Evolutionary conservation across 2,113 vertebrate species (phyloP).

Genomic region (Baryphthengus martii): DNA sequence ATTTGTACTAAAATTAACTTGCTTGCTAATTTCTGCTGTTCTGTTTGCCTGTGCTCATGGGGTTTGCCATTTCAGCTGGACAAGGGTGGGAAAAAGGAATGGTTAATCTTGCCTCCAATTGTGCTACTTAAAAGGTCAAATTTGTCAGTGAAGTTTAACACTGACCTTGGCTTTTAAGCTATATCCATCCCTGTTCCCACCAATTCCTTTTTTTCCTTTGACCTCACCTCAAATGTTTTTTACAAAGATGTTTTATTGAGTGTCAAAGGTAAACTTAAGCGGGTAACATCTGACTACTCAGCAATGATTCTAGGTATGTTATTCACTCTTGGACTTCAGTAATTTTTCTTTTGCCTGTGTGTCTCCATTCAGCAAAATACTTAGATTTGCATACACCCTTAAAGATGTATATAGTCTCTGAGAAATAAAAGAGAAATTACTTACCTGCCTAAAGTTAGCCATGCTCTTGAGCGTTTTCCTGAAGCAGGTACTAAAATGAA

Average conservation of each 20-base stretch:
- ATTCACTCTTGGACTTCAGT: not conserved
- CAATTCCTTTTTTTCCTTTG: not conserved
- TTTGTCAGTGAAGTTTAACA: slow-evolving; percentile 28
- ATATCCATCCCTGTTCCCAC: not conserved
- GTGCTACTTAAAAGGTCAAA: slow-evolving; percentile 11
- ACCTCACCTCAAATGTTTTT: not conserved
- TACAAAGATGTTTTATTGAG: not conserved
- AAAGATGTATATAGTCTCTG: not conserved
- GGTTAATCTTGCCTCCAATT: not conserved
- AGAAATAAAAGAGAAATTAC: not conserved
- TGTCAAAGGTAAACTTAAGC: not conserved
- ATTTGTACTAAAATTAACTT: slow-evolving; percentile 23
- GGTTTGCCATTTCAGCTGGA: not conserved
- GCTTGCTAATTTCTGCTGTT: slow-evolving; percentile 20
- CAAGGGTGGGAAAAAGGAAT: not conserved
- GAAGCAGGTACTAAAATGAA: not conserved
- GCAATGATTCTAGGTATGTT: not conserved
- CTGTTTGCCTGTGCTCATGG: not conserved
- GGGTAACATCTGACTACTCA: not conserved
- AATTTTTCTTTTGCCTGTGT: not conserved
- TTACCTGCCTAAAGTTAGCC: not conserved
- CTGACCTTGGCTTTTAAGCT: slow-evolving; percentile 3
- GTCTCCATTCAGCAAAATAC: not conserved
- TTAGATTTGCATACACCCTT: not conserved
- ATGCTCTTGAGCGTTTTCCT: not conserved